phyloP scores from a whole-genome alignment of 2,797 vertebrate genomes.

The Pseudochaenichthys georgianus region DNA sequence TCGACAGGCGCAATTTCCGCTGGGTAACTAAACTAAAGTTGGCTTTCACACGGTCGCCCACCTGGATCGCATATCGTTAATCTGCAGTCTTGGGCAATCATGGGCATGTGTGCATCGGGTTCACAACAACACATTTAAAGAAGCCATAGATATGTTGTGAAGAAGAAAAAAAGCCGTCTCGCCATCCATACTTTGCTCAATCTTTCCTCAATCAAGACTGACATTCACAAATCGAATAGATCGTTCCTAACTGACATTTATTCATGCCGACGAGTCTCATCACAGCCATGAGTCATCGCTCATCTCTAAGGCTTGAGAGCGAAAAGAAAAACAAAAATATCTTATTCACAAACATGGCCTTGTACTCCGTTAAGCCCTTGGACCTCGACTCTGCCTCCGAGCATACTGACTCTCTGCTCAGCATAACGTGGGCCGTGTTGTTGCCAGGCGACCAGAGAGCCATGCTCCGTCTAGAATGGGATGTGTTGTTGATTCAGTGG shows the following conservation, averaged over 20 bases:
- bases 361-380: slow-evolving; percentile 57
- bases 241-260: slow-evolving; percentile 43
- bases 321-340: slow-evolving; percentile 18
- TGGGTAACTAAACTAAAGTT: slow-evolving; percentile 17
- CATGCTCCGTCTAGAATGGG: slow-evolving; percentile 76
- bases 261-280: slow-evolving; percentile 29
- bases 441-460: slow-evolving; percentile 82
- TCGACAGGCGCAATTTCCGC: slow-evolving; percentile 19
- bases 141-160: neutral
- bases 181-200: neutral
- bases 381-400: slow-evolving; percentile 44
- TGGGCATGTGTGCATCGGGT: neutral
- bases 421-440: slow-evolving; percentile 65
- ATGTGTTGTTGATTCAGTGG: slow-evolving; percentile 80
- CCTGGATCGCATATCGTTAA: neutral
- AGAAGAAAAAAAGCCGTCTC: neutral
- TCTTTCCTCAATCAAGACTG: slow-evolving; percentile 9
- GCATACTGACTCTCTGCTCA: slow-evolving; percentile 53
- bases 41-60: neutral
- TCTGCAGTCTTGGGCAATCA: neutral
- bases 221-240: slow-evolving; percentile 32
- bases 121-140: neutral
- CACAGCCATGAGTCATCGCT: slow-evolving; percentile 57
- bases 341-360: slow-evolving; percentile 61
- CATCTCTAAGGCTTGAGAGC: slow-evolving; percentile 30